phyloP scores from a whole-genome alignment of 1,140 invertebrate species.

The Papilio machaon region DNA sequence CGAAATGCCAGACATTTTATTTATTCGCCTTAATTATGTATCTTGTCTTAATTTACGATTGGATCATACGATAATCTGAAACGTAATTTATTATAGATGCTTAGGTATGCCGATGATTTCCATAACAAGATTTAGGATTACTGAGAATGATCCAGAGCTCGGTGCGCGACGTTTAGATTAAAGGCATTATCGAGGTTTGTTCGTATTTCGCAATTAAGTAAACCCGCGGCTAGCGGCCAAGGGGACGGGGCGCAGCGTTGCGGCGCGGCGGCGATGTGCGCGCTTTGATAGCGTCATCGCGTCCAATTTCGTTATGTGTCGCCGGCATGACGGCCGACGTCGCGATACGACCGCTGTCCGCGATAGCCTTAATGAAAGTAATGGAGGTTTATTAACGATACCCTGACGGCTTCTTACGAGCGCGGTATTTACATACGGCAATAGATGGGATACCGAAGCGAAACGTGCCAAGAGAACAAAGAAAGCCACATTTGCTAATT shows the following conservation, averaged over 20 bases:
- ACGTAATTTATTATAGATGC: constrained; percentile 80
- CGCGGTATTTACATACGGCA: constrained; percentile 65
- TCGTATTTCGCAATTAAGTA: constrained; percentile 77
- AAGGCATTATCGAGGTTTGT: constrained; percentile 77
- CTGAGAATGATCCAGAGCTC: constrained; percentile 66
- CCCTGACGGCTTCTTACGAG: constrained; percentile 66
- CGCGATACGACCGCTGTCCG: constrained; percentile 73
- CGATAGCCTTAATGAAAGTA: constrained; percentile 81
- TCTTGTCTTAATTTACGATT: constrained; percentile 83
- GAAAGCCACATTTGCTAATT: constrained; percentile 82
- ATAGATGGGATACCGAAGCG: constrained; percentile 72
- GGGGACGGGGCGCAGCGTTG: constrained; percentile 42
- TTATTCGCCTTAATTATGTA: constrained; percentile 82
- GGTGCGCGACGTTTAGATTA: constrained; percentile 62
- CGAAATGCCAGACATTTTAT: constrained; percentile 82
- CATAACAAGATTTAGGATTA: constrained; percentile 81
- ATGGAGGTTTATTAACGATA: constrained; percentile 80
- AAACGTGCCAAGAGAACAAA: constrained; percentile 80
- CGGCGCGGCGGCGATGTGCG: constrained; percentile 61
- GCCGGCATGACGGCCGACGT: constrained; percentile 74
- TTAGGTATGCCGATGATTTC: constrained; percentile 76
- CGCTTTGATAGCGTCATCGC: constrained; percentile 76
- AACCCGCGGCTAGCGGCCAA: constrained; percentile 57
- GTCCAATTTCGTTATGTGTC: constrained; percentile 79
- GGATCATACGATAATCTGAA: constrained; percentile 82